Evolutionary conservation across 1,140 invertebrate genomes (phyloP).

Genomic region (Bombus superbus): DNA sequence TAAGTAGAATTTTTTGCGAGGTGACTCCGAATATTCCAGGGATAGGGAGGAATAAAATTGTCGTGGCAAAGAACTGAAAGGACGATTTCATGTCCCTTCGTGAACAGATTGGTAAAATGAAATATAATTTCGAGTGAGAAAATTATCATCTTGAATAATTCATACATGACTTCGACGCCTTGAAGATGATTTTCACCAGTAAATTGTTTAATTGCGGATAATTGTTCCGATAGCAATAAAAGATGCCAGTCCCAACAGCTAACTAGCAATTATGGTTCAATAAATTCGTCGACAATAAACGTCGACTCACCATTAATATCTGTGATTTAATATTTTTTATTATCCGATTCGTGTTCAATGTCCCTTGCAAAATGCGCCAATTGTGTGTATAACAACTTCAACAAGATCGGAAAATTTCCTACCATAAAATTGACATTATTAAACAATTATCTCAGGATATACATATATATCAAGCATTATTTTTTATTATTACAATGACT

Average conservation of each 20-base stretch:
- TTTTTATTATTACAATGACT: too few species aligned
- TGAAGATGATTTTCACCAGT: too few species aligned
- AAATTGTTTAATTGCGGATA: conserved; percentile 12
- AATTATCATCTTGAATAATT: conserved; percentile 22
- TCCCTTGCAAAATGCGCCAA: too few species aligned
- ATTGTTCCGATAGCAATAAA: background rate
- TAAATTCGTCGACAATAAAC: background rate
- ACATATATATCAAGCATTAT: too few species aligned
- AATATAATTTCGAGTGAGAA: background rate
- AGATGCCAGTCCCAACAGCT: background rate
- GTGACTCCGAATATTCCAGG: too few species aligned
- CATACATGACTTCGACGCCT: background rate
- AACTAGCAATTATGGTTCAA: background rate
- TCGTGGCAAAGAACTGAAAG: background rate
- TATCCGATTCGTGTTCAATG: background rate
- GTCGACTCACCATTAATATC: background rate
- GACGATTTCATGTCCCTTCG: background rate
- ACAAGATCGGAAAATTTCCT: background rate
- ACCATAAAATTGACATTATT: background rate
- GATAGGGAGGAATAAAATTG: background rate
- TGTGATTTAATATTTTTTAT: background rate
- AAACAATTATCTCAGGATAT: too few species aligned
- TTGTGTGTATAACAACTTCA: background rate
- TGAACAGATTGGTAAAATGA: background rate
- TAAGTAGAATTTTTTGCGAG: too few species aligned